A percentile compares a stretch with the other conserved stretches of the same genome.
These are phyloP conservation scores for Platycercus adscitus DNA, from an alignment of 2,113 vertebrate species.

Conservation along the genomic window DNA sequence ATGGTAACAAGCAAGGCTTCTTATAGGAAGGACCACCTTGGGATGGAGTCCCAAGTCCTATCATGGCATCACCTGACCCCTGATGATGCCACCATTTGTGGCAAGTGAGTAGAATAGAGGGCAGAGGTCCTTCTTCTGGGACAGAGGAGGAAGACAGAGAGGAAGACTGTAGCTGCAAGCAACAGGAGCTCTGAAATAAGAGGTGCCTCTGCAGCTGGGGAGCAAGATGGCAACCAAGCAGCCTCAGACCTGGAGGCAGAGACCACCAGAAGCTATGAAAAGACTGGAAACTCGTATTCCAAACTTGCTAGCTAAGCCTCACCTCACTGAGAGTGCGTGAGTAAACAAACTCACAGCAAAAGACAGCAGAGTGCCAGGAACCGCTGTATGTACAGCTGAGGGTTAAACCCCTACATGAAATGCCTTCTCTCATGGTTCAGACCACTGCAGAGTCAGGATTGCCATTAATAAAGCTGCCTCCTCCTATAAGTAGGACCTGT, in stretches of 20 bases:
- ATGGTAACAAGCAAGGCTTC: background rate
- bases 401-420: background rate
- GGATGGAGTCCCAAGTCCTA: background rate
- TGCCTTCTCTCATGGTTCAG: background rate
- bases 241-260: background rate
- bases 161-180: background rate
- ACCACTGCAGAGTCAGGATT: background rate
- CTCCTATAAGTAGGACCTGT: background rate
- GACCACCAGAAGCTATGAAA: background rate
- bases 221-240: fast-evolving
- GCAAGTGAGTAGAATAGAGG: background rate
- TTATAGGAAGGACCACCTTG: background rate
- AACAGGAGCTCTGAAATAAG: background rate
- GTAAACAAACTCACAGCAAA: background rate
- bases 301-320: background rate
- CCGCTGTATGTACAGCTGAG: fast-evolving
- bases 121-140: background rate
- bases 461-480: background rate
- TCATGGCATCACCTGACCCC: background rate
- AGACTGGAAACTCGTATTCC: background rate
- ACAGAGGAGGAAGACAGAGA: background rate
- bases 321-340: background rate
- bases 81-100: background rate
- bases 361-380: fast-evolving
- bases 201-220: background rate